Conservation (phyloP, 35 echinoderm and acorn worm species). For the Amphiura filiformis region DNA sequence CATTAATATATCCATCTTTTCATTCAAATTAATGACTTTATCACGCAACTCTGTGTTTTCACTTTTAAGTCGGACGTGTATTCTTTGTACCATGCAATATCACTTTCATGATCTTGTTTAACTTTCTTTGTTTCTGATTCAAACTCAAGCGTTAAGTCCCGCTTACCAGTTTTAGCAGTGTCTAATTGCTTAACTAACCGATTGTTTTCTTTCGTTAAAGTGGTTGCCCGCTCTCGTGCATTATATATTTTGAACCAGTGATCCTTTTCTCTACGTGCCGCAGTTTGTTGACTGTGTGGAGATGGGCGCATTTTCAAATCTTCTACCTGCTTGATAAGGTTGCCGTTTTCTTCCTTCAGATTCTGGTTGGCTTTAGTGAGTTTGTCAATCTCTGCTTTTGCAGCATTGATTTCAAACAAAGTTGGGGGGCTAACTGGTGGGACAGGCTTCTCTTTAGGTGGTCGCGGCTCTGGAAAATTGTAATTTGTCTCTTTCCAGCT, state of each 20-base stretch:
- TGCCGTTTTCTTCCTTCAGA: neutral
- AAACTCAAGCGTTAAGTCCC: neutral
- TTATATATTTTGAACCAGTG: neutral
- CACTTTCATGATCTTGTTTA: neutral
- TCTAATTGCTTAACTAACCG: slow-evolving; percentile 5
- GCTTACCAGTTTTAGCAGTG: neutral
- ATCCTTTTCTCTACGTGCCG: neutral
- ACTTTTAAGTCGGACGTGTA: neutral
- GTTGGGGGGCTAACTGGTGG: neutral
- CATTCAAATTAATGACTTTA: neutral
- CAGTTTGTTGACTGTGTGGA: neutral
- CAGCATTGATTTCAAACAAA: slow-evolving; percentile 18
- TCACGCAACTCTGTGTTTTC: neutral
- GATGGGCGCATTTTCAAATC: slow-evolving; percentile 1
- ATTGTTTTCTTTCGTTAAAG: neutral
- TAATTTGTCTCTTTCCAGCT: slow-evolving; percentile 5
- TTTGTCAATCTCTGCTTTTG: slow-evolving; percentile 27
- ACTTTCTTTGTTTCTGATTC: neutral
- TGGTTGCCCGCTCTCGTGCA: neutral
- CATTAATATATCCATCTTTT: neutral
- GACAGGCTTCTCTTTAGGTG: neutral
- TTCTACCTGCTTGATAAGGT: neutral
- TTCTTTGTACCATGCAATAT: neutral
- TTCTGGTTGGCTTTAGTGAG: neutral
- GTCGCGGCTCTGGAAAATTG: neutral